Base-by-base conservation (phyloP, 2,888 invertebrate species). In the Helicoverpa assulta region DNA sequence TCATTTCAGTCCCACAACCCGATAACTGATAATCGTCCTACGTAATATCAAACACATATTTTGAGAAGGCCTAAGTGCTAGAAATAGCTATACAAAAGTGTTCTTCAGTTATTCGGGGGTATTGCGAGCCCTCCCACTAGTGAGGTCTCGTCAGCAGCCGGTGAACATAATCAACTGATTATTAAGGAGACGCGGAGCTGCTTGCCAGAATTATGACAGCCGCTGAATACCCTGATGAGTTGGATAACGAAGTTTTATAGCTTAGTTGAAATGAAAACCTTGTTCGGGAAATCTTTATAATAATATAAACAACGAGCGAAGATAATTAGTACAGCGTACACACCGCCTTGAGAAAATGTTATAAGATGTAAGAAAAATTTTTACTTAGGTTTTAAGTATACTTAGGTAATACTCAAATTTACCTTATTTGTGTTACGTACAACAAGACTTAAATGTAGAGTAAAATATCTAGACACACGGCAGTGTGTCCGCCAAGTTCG, bases 41-140 rank as follows among this genome's bases (percentile, higher is more conserved):
- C 43, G 52, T 58, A 29, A 33, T 8, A 33, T 8, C 8, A 10
- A 33, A 40, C 12, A 19, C 26, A 64, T n/a, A 47, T 2, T 4
- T 56, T 33, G 7, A 14, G 7, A 6, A 56, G 21, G 10, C n/a
- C 33, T 63, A 43, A 72, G 56, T 33, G 33, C 33, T 33, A 26
- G 26, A 26, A 26, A 26, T 26, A 26, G 26, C 72, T 77, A 75
- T 73, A 79, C 82, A 80, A 86, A 86, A 88, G 84, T 86, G 87
- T 85, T 88, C 86, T 87, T 87, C 83, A 85, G 87, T 86, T 87
- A 89, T 89, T 88, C 88, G 89, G 81, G 85, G 86, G 85, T 70
- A 78, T 74, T 76, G 67, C 75, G 64, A 55, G 55, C 77, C 73
- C 77, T 82, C 78, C 73, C 85, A 87, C 90, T 87, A 88, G n/a